Percentiles rank a stretch among this genome's conserved stretches.
phyloP scores from a whole-genome alignment of 1,140 invertebrate genomes.

The Brachionus manjavacas region DNA sequence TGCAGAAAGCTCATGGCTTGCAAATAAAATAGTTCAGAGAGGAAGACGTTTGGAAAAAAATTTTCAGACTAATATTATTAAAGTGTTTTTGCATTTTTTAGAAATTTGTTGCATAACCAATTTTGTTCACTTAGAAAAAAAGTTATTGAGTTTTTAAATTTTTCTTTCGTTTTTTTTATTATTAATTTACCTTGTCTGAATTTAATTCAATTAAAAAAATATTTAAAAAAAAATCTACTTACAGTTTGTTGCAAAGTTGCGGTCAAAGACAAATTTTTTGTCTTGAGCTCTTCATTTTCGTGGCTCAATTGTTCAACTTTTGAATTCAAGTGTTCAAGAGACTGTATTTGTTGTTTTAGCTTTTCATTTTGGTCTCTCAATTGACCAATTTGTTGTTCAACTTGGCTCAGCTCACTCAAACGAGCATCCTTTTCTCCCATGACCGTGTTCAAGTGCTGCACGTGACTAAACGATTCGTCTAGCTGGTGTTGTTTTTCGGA shows the following conservation, averaged over 20 bases:
- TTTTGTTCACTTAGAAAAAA: too few species aligned
- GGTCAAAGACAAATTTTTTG: background rate
- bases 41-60: too few species aligned
- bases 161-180: too few species aligned
- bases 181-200: too few species aligned
- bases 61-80: too few species aligned
- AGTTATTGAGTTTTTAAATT: too few species aligned
- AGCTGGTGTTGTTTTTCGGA: background rate
- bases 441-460: background rate
- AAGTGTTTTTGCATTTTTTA: too few species aligned
- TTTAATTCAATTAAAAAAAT: background rate
- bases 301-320: background rate
- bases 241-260: background rate
- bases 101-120: too few species aligned
- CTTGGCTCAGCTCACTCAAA: background rate
- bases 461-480: background rate
- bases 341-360: background rate
- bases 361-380: background rate
- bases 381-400: constrained; percentile 4
- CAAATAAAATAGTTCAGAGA: too few species aligned
- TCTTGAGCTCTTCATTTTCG: background rate
- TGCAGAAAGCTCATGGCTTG: too few species aligned
- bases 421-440: background rate
- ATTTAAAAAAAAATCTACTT: background rate
- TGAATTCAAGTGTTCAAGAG: constrained; percentile 1